Base-by-base conservation (phyloP, 1,140 invertebrate species). In the Ganaspis sp. region DNA sequence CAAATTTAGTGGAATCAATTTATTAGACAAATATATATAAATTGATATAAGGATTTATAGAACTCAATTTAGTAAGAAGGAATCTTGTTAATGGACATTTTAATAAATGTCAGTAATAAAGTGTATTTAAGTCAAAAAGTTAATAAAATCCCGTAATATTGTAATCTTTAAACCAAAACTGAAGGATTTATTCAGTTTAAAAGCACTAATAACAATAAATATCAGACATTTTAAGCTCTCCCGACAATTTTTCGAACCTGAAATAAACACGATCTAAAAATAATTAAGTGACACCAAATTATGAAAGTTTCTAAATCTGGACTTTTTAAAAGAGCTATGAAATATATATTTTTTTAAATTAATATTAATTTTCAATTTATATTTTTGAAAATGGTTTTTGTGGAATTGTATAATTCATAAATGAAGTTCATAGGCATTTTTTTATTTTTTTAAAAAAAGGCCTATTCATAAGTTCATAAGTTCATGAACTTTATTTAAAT, bases 161-260 rank as follows among this genome's bases (percentile, higher is more conserved):
- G 29, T 11, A 29, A 64, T n/a, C 15, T 29, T 29, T 64, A 29
- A 17, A 15, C 26, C 15, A 64, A 29, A 64, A 64, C 4, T 29
- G 12, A 64, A 15, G 11, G 58, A 64, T 64, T 49, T 49, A 49
- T 49, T 49, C 6, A 4, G 5, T 5, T 49, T 49, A 15, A 49
- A 49, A 49, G 17, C n/a, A 49, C 12, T n/a, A 49, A 49, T n/a
- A 49, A 49, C 45, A 29, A 64, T 29, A 58, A 64, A n/a, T 29
- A 64, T 64, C 15, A 29, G 9, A 64, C 3, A 64, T 29, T 64
- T 29, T 64, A 29, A n/a, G 26, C 5, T 64, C 23, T 64, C 58
- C 5, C 1, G 23, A n/a, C 12, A 64, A 64, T 64, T 64, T 64
- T 26, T 34, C 26, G 4, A 29, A 26, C n/a, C 23, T 29, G 8